Evolutionary conservation across 1,140 invertebrate genomes (phyloP), one percentile per base, ranked within the genome.

Genomic region (Atta colombica): DNA sequence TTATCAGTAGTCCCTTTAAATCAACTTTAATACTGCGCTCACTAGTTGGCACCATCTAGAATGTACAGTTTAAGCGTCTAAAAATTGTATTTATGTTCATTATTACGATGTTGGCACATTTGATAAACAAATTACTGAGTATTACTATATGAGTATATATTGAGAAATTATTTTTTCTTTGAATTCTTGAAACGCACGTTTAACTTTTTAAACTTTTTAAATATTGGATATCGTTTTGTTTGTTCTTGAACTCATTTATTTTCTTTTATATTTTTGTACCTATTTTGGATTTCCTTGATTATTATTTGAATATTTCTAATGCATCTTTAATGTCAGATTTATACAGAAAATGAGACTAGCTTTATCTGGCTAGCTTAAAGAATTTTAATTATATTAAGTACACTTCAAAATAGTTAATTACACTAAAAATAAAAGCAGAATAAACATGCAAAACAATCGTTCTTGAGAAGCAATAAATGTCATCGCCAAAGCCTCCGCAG

Each of bases 1-100:
- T 90, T 90, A 90, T 90, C 89, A 69, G 86, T 75, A 86, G 86
- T 58, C 65, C 71, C 86, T 78, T 88, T 90, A 90, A 90, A 89
- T 90, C 89, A 90, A 82, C 86, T 90, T 90, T 91, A 91, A 90
- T 88, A 90, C 63, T 51, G 31, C 60, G 60, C 55, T 49, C 45
- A 75, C 65, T 85, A 58, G 89, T 87, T 88, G 71, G 51, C 81
- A 61, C 28, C 65, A 31, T 53, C 35, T 81, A 60, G 61, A 90
- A 90, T 88, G 63, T 88, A 86, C 14, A 49, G 21, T 31, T 75
- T 89, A 71, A 90, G 87, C 77, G 72, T 82, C 60, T 10, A 35
- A 39, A 55, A 78, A 90, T 49, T 66, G 63, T 72, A 77, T 72
- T 77, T 84, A 86, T 86, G 77, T 78, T 81, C 81, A 89, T 82